Conservation (phyloP, 2,888 invertebrate species). For the Cataglyphis albicans region DNA sequence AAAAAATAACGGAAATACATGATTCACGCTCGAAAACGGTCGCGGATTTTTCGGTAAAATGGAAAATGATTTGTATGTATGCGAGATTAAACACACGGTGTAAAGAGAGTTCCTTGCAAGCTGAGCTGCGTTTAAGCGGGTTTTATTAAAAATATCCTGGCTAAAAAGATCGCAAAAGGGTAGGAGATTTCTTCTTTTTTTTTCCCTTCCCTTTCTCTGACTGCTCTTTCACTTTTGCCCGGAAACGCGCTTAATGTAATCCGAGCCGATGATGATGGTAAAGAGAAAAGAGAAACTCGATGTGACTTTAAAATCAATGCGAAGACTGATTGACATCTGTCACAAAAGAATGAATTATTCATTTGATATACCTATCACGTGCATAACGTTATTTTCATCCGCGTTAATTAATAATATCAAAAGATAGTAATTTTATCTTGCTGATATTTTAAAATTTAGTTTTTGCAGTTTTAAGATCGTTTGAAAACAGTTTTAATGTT, state of each 20-base stretch:
- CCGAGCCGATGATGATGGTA: slow-evolving; percentile 19
- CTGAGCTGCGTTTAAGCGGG: slow-evolving; percentile 48
- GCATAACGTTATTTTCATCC: neutral
- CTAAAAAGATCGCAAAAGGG: slow-evolving; percentile 35
- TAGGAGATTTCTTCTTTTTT: slow-evolving; percentile 13
- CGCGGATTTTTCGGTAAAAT: slow-evolving; percentile 39
- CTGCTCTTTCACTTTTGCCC: slow-evolving; percentile 46
- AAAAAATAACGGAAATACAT: neutral
- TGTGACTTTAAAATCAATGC: slow-evolving; percentile 27
- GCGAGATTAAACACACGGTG: slow-evolving; percentile 38
- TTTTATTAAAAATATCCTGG: slow-evolving; percentile 51
- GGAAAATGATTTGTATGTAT: slow-evolving; percentile 50
- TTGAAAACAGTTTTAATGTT: neutral
- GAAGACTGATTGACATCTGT: neutral
- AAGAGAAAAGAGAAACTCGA: slow-evolving; percentile 30
- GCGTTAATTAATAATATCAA: neutral
- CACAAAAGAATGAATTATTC: neutral
- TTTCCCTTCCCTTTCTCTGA: slow-evolving; percentile 16
- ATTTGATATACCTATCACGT: neutral
- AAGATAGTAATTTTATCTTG: neutral
- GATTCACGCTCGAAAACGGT: slow-evolving; percentile 16
- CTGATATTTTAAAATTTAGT: neutral
- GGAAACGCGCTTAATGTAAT: slow-evolving; percentile 40
- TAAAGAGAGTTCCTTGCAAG: slow-evolving; percentile 52
- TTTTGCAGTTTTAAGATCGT: neutral